Percentiles rank a stretch among this genome's conserved stretches.
phyloP scores from a whole-genome alignment of 2,888 invertebrate species.

The Drosophila incognita region DNA sequence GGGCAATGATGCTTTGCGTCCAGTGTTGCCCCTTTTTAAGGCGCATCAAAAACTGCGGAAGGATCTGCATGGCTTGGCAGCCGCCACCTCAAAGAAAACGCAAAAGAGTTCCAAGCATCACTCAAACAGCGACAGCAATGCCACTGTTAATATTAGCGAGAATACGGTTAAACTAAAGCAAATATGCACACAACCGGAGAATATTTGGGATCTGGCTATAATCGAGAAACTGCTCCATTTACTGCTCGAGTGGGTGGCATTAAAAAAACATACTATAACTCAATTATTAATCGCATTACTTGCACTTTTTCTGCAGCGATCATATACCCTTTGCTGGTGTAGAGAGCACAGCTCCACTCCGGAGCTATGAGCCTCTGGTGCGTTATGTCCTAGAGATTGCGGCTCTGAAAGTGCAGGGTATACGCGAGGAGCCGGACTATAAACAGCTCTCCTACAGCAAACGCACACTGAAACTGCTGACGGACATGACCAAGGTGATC shows the following conservation, averaged over 20 bases:
- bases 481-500: constrained; percentile 80
- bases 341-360: constrained; percentile 85
- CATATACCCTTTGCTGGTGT: constrained; percentile 86
- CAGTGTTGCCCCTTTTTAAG: constrained; percentile 86
- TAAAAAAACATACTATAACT: background rate
- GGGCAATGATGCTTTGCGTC: constrained; percentile 84
- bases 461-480: constrained; percentile 78
- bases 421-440: constrained; percentile 81
- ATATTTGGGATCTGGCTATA: constrained; percentile 83
- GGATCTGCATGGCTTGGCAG: constrained; percentile 53
- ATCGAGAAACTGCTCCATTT: constrained; percentile 79
- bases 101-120: constrained; percentile 57
- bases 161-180: constrained; percentile 76
- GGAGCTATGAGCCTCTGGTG: constrained; percentile 86
- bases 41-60: constrained; percentile 84
- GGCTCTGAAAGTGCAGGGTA: constrained; percentile 65
- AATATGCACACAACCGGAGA: constrained; percentile 77
- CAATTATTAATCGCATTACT: background rate
- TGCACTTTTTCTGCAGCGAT: constrained; percentile 79
- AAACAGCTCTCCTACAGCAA: constrained; percentile 82
- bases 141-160: constrained; percentile 73
- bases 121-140: constrained; percentile 40
- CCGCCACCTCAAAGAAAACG: constrained; percentile 58
- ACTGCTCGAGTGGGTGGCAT: constrained; percentile 76
- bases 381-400: constrained; percentile 86